Evolutionary conservation across 2,113 vertebrate species (phyloP), one percentile per base, ranked within the genome.

Genomic region (Pteronura brasiliensis): DNA sequence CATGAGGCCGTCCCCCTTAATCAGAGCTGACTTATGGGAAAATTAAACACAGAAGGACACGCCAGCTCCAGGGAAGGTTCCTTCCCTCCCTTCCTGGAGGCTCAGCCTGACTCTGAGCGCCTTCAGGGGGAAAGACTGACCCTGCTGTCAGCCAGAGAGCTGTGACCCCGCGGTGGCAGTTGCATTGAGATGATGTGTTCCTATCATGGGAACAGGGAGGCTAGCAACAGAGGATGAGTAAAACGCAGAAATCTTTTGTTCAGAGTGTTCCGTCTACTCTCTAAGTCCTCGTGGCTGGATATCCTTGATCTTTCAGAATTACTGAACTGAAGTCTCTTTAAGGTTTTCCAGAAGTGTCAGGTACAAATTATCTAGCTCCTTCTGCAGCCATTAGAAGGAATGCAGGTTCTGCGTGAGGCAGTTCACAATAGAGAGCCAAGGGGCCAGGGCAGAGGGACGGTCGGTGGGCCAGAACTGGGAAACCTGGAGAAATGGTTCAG

Each of bases 11-110:
- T 97, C 95, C 92, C 79, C 95, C 93, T 61, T 96, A 98, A 98
- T 95, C 88, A 97, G 98, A 98, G 95, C 27, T 98, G 96, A 98
- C 96, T 98, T 98, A 65, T 59, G 93, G 97, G 95, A 98, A 98
- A 99, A 98, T 97, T 96, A 98, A 98, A 98, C 44, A 95, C 97
- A 98, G 92, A 97, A 98, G 97, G 92, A 94, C 72, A 88, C 1
- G 3, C 94, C 95, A 93, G 97, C 88, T 93, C 88, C 81, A 15
- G 39, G 49, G 95, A 95, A 81, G 84, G 31, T 86, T 95, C 76
- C 77, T 94, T 69, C 77, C 67, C 92, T 44, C 61, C 84, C 92
- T 97, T 88, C 71, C 93, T 61, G 69, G 92, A 93, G 91, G 95
- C 86, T 15, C 42, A 1, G 82, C 86, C 96, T 83, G 95, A 91